Evolutionary conservation across 2,888 invertebrate genomes (phyloP).

Genomic region (Phanerotoma sp.): DNA sequence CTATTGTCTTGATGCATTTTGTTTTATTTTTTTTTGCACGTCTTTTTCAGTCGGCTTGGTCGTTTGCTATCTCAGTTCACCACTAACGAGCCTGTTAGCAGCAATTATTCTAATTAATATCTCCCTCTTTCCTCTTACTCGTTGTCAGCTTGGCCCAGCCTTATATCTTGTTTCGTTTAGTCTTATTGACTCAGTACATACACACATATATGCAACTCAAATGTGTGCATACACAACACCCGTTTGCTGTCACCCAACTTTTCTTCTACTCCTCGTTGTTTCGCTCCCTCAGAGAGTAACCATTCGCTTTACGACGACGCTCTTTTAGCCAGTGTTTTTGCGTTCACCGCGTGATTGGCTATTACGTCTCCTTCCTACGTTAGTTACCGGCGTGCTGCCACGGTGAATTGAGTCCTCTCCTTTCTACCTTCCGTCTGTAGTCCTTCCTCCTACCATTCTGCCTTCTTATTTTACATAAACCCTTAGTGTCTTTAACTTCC

Average conservation of each 20-base stretch:
- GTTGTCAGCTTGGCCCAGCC: conserved; percentile 21
- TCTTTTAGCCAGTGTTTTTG: conserved; percentile 45
- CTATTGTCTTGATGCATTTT: conserved; percentile 23
- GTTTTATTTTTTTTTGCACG: conserved; percentile 45
- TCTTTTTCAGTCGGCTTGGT: conserved; percentile 38
- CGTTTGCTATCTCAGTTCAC: conserved; percentile 52
- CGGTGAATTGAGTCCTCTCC: conserved; percentile 50
- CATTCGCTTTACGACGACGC: conserved; percentile 50
- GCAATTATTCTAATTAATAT: conserved; percentile 59
- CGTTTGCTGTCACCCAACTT: neutral
- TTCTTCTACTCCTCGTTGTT: conserved; percentile 6
- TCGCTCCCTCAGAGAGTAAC: conserved; percentile 31
- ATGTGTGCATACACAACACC: neutral
- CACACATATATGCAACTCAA: conserved; percentile 4
- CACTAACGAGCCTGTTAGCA: conserved; percentile 58
- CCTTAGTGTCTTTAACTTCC: neutral
- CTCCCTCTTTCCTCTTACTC: conserved; percentile 36
- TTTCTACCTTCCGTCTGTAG: conserved; percentile 22
- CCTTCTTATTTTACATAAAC: too few species aligned
- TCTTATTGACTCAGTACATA: conserved; percentile 25
- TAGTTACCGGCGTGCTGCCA: conserved; percentile 43
- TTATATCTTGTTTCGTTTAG: conserved; percentile 21
- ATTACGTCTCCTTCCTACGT: conserved; percentile 52
- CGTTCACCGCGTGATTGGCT: conserved; percentile 54
- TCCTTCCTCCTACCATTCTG: too few species aligned